A percentile compares a stretch with the other conserved stretches of the same genome.
These are phyloP conservation scores for Glandiceps talaboti DNA, from an alignment of 53 echinoderm and acorn worm species.

Conservation along the genomic window DNA sequence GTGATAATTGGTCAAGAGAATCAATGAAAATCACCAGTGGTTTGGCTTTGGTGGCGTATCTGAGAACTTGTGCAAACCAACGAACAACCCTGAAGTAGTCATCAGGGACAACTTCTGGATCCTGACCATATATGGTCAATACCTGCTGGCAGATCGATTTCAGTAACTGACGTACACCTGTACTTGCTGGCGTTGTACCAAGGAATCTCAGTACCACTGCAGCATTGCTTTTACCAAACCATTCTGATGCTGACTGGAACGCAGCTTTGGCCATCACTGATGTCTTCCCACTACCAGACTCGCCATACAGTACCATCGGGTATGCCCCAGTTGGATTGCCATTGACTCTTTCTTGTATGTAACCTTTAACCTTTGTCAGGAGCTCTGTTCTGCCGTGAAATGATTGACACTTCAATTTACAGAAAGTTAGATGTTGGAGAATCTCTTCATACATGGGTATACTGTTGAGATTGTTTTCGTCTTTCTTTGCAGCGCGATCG, in stretches of 20 bases:
- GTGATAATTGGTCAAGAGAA: conserved; percentile 31
- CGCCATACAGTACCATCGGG: conserved; percentile 24
- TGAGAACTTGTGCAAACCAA: conserved; percentile 7
- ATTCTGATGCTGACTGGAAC: conserved; percentile 1
- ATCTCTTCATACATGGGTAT: too few relatives aligned
- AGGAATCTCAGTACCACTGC: conserved; percentile 19
- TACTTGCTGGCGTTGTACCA: too few relatives aligned
- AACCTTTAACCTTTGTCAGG: conserved; percentile 9
- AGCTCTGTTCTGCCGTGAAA: conserved; percentile 30
- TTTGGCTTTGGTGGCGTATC: conserved; percentile 14
- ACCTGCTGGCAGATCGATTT: too few relatives aligned
- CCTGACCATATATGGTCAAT: conserved; percentile 2
- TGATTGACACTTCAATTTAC: conserved; percentile 19
- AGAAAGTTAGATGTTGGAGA: too few relatives aligned
- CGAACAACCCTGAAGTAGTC: conserved; percentile 19
- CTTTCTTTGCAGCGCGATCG: conserved; percentile 15
- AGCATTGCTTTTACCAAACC: conserved; percentile 1
- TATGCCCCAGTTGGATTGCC: not conserved
- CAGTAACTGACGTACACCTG: conserved; percentile 15
- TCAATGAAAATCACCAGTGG: conserved; percentile 36
- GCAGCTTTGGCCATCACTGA: conserved; percentile 28
- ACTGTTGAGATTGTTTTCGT: too few relatives aligned
- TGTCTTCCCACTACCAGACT: conserved; percentile 31
- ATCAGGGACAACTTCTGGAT: too few relatives aligned
- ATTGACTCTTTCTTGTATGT: conserved; percentile 4